Evolutionary conservation across 2,113 vertebrate species (phyloP), one percentile per base, ranked within the genome.

Genomic region (Hippocampus guttulatus): DNA sequence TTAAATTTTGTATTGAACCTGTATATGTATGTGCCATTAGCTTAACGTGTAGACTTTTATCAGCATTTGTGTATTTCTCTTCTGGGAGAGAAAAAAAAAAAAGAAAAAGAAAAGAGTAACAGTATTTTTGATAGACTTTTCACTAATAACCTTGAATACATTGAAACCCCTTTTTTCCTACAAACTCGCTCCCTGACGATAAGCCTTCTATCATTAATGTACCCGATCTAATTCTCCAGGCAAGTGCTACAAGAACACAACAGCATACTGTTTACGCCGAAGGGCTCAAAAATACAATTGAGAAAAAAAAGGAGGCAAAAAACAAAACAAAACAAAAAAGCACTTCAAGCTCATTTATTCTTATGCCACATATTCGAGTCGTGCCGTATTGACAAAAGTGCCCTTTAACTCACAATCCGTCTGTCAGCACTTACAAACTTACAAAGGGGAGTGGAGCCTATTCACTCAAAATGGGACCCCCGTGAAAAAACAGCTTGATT

Each of bases 1-100:
- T 82, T 86, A 67, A 51, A 87, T 88, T 87, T 88, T 93, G 90
- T 93, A 91, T 90, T 91, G 91, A 91, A 90, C 83, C 74, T 92
- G 90, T 92, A 86, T 69, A 84, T 91, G 89, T 92, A 91, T 84
- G 91, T 94, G 91, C 90, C 90, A 91, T 93, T 93, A 93, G 92
- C 89, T 86, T 86, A 78, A 88, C 80, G 88, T 91, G 79, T 92
- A 92, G 90, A 91, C 84, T 89, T 68, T 90, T 86, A 90, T 88
- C 90, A 79, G 84, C 81, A 82, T 87, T 84, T 91, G 82, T 89
- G 83, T 90, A 84, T 90, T 88, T 91, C 85, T 88, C 85, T 88
- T 85, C 84, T 91, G 80, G 79, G 90, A 8, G 7, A 8, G 8
- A 51, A 20, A 51, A 49, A 20, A 51, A 49, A 18, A 49, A 49